phyloP scores from a whole-genome alignment of 2,888 invertebrate species.

The Corbicula japonica region DNA sequence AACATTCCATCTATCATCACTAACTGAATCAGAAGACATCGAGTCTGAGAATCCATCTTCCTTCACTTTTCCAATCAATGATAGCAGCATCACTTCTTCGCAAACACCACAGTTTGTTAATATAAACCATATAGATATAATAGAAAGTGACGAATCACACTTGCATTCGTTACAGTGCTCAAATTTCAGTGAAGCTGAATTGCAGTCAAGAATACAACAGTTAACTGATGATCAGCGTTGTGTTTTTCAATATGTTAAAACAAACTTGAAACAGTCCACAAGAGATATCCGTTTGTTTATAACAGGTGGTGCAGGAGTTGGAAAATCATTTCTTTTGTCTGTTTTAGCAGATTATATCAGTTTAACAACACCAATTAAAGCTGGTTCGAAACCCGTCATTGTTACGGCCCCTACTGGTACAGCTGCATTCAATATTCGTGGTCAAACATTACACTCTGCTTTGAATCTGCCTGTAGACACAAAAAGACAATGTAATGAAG shows the following conservation, averaged over 20 bases:
- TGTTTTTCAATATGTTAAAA: conserved; percentile 13
- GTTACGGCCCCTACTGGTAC: conserved; percentile 52
- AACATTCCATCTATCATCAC: conserved; percentile 24
- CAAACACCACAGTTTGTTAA: neutral
- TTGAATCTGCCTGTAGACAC: conserved; percentile 49
- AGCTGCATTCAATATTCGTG: conserved; percentile 52
- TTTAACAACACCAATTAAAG: conserved; percentile 11
- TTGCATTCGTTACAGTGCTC: conserved; percentile 25
- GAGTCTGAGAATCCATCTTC: too few species aligned
- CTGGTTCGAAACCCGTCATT: conserved; percentile 40
- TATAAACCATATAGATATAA: neutral
- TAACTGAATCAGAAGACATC: too few species aligned
- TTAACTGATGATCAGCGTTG: conserved; percentile 29
- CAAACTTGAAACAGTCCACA: neutral
- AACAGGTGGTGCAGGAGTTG: conserved; percentile 53
- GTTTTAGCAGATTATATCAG: conserved; percentile 34
- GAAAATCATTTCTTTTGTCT: conserved; percentile 36
- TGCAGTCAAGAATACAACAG: conserved; percentile 11
- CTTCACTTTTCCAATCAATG: conserved; percentile 1
- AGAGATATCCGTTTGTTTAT: conserved; percentile 20
- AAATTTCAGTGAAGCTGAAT: conserved; percentile 8
- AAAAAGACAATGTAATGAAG: conserved; percentile 48
- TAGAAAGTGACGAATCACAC: neutral
- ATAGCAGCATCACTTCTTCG: neutral
- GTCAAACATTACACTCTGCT: conserved; percentile 51